Conservation (phyloP, 1,140 invertebrate species). For the Babylonia areolata region DNA sequence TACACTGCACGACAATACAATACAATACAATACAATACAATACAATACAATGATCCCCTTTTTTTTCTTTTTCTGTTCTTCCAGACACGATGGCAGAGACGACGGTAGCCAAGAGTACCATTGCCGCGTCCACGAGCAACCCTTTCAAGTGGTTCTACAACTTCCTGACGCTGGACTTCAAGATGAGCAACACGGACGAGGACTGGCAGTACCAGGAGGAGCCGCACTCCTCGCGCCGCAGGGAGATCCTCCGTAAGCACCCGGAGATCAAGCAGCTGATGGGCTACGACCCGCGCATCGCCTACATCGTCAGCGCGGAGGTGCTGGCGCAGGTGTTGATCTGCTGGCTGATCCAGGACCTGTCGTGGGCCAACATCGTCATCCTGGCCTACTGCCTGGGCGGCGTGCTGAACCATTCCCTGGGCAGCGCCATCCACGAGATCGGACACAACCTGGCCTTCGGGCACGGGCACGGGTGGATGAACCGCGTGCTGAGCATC, state of each 20-base stretch:
- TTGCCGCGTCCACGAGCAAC: neutral
- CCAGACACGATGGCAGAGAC: conserved; percentile 21
- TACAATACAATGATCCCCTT: neutral
- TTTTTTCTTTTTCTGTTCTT: neutral
- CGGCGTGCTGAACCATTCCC: conserved; percentile 73
- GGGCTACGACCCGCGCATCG: conserved; percentile 71
- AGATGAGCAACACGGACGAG: conserved; percentile 46
- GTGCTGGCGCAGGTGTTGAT: conserved; percentile 65
- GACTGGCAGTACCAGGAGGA: conserved; percentile 72
- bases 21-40: neutral
- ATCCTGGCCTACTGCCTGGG: conserved; percentile 70
- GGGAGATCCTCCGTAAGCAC: conserved; percentile 72
- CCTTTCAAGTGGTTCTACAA: conserved; percentile 54
- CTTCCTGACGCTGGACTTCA: conserved; percentile 51
- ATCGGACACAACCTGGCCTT: conserved; percentile 76
- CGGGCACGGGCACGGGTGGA: conserved; percentile 66
- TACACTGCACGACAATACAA: neutral
- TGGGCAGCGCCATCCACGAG: conserved; percentile 75
- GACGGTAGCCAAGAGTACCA: neutral
- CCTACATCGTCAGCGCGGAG: conserved; percentile 60
- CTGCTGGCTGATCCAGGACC: conserved; percentile 66
- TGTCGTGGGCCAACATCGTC: conserved; percentile 65
- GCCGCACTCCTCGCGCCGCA: conserved; percentile 67
- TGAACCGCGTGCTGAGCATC: conserved; percentile 72
- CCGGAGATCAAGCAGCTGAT: conserved; percentile 75